Evolutionary conservation across 2,888 invertebrate genomes (phyloP).

Genomic region (Dynastes grantii): DNA sequence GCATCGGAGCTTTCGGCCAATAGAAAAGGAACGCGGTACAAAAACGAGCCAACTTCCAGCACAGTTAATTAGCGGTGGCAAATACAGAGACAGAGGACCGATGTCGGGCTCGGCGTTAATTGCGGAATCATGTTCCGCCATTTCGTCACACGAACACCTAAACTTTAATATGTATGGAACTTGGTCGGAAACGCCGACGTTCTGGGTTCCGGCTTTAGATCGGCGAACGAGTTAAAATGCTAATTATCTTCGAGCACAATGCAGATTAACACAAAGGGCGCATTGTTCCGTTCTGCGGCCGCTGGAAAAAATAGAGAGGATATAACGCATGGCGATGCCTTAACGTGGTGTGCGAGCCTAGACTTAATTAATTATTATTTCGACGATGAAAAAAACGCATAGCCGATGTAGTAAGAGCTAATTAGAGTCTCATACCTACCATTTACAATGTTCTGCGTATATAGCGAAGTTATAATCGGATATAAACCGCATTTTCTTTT

Average conservation of each 20-base stretch:
- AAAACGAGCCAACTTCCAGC: slow-evolving; percentile 28
- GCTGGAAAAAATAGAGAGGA: slow-evolving; percentile 34
- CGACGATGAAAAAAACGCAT: slow-evolving; percentile 28
- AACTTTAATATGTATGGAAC: slow-evolving; percentile 44
- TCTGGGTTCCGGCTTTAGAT: slow-evolving; percentile 46
- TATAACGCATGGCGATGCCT: slow-evolving; percentile 13
- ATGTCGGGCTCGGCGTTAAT: slow-evolving; percentile 59
- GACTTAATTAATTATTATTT: slow-evolving; percentile 48
- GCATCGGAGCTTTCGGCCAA: slow-evolving; percentile 11
- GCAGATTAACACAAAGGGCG: slow-evolving; percentile 44
- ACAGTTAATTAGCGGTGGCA: slow-evolving; percentile 47
- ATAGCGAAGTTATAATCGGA: not conserved
- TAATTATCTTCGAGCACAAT: slow-evolving; percentile 50
- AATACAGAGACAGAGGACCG: slow-evolving; percentile 57
- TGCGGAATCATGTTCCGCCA: slow-evolving; percentile 63
- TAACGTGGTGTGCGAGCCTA: slow-evolving; percentile 12
- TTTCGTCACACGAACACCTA: slow-evolving; percentile 61
- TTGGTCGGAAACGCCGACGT: slow-evolving; percentile 50
- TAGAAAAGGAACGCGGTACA: slow-evolving; percentile 30
- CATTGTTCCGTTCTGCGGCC: slow-evolving; percentile 40
- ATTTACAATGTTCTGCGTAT: slow-evolving; percentile 16
- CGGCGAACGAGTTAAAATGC: slow-evolving; percentile 52
- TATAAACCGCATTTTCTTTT: too few species aligned
- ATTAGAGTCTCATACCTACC: slow-evolving; percentile 11
- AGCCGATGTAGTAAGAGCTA: slow-evolving; percentile 30